Base-by-base conservation (phyloP, 1,140 invertebrate species). In the Lordiphosa collinella region DNA sequence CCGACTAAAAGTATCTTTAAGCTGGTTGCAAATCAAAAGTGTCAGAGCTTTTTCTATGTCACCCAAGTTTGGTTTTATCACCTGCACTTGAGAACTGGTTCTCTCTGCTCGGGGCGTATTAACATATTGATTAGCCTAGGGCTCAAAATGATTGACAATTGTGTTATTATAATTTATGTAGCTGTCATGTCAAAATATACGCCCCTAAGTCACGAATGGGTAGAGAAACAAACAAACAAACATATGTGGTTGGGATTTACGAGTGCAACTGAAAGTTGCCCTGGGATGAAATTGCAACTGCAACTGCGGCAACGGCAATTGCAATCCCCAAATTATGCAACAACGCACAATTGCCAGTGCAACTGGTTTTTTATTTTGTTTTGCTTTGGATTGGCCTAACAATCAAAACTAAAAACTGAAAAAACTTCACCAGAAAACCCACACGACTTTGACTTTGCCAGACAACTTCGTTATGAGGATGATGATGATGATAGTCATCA, bases 121-220 rank as follows among this genome's bases (percentile, higher is more conserved):
- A 76, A 63, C 76, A 82, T 80, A 80, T 71, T 82, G 75, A 76
- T 82, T 80, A 71, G 75, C 75, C 71, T 76, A 82, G 71, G 78
- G 71, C 76, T 54, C 51, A 80, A 67, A 53, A 55, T 80, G 75
- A 80, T 80, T 80, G 75, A 80, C 75, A 80, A 80, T 80, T 82
- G 75, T 80, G 75, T 80, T 80, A 71, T 52, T 70, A 50, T 82
- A 76, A 80, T 80, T 80, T 80, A 80, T 80, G 75, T 80, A 54
- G 13, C 58, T 80, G 75, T 80, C 76, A 80, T 32, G 18, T 44
- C 32, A 58, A 55, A 65, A 53, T 43, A 25, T 55, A 57, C 66
- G 74, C 74, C 75, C 63, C 64, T 60, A 13, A 54, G 70, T 82
- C 76, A 82, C 78, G 76, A 75, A 40, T 37, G 46, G 31, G 10